Percentiles rank a stretch among this genome's conserved stretches.
These are phyloP conservation scores for Coregonus sp. DNA, from an alignment of 2,797 vertebrate genomes.

Conservation along the genomic window DNA sequence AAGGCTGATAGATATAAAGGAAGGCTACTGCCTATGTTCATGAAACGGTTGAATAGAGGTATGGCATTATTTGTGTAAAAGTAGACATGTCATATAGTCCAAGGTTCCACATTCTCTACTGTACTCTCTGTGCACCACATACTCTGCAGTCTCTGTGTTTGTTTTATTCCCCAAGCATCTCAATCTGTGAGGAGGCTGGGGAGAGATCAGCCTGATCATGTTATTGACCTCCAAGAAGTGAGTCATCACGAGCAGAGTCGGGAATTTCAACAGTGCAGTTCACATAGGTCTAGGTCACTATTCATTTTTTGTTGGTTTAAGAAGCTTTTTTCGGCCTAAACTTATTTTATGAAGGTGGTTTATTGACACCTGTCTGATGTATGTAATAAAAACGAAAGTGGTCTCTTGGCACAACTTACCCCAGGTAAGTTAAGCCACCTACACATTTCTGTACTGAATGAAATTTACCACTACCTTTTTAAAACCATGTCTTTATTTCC, in stretches of 20 bases:
- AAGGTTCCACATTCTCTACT: not conserved
- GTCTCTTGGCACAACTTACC: too few relatives aligned
- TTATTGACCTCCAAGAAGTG: constrained; percentile 33
- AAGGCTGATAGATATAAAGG: constrained; percentile 17
- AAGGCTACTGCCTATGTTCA: constrained; percentile 35
- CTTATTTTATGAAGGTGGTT: too few relatives aligned
- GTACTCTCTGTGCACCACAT: constrained; percentile 15
- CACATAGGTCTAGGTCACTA: not conserved
- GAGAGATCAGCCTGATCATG: constrained; percentile 31
- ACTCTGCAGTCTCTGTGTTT: not conserved
- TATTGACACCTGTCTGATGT: too few relatives aligned
- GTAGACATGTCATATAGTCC: not conserved
- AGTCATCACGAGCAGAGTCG: constrained; percentile 30
- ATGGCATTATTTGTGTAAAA: constrained; percentile 15
- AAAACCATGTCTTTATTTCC: too few relatives aligned
- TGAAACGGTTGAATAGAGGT: constrained; percentile 11
- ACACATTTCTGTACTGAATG: too few relatives aligned
- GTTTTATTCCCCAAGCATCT: constrained; percentile 6
- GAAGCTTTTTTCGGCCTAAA: too few relatives aligned
- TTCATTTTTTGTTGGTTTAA: too few relatives aligned
- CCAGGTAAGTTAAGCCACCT: too few relatives aligned
- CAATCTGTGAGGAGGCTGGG: constrained; percentile 12
- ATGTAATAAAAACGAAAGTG: too few relatives aligned
- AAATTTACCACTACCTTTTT: too few relatives aligned
- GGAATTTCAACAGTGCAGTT: not conserved